These are phyloP conservation scores for Fukomys damarensis DNA, from an alignment of 2,113 vertebrate species.

Conservation along the genomic window DNA sequence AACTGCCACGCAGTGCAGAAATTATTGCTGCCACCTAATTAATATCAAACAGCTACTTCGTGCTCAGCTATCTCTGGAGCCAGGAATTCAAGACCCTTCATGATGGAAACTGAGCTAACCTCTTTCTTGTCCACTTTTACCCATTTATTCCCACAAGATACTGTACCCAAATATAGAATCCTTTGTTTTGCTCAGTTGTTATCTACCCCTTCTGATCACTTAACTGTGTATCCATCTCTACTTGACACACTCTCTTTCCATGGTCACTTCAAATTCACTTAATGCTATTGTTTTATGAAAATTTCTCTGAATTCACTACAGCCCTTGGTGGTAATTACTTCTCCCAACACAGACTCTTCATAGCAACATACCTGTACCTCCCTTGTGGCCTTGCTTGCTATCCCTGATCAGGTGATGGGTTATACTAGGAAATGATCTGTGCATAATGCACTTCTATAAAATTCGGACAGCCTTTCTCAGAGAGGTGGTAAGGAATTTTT, in stretches of 20 bases:
- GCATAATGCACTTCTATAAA: constrained; percentile 1
- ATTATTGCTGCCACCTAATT: not conserved
- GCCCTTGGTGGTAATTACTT: not conserved
- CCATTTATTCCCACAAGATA: not conserved
- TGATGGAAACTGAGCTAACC: not conserved
- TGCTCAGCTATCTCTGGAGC: not conserved
- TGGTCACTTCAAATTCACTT: not conserved
- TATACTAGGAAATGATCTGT: not conserved
- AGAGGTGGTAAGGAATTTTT: not conserved
- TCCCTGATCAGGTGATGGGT: not conserved
- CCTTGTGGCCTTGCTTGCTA: not conserved
- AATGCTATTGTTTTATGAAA: not conserved
- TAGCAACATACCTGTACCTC: not conserved
- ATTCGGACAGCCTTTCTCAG: not conserved
- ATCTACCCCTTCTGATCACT: not conserved
- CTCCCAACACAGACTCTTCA: not conserved
- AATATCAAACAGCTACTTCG: not conserved
- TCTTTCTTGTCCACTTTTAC: not conserved
- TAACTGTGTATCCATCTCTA: not conserved
- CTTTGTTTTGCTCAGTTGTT: not conserved
- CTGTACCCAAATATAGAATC: not conserved
- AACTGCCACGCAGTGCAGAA: not conserved
- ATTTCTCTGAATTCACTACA: not conserved
- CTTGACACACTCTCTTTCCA: not conserved
- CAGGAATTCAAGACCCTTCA: not conserved